Evolutionary conservation across 2,113 vertebrate species (phyloP).

Genomic region (Psammodynastes pulverulentus): DNA sequence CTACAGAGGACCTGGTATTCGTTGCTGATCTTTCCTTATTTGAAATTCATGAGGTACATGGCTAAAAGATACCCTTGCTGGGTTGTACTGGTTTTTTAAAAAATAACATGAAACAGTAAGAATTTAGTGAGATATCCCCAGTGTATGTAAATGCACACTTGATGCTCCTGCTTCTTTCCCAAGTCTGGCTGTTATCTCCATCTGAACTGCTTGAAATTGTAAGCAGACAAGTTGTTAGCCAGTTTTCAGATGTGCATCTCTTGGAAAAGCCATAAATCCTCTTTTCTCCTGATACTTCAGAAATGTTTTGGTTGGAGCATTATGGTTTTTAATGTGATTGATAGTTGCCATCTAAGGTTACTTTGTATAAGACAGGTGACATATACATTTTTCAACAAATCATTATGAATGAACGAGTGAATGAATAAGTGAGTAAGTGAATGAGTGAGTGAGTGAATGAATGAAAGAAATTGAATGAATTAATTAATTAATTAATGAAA

Average conservation of each 20-base stretch:
- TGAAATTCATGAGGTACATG: slow-evolving; percentile 83
- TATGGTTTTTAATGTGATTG: neutral
- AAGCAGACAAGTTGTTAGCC: neutral
- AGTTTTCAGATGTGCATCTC: neutral
- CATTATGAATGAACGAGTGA: neutral
- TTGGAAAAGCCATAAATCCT: neutral
- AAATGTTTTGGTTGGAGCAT: neutral
- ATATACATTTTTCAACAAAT: neutral
- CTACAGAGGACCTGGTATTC: slow-evolving; percentile 65
- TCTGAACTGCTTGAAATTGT: neutral
- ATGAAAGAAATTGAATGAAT: neutral
- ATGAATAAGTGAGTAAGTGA: neutral
- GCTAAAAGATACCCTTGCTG: neutral
- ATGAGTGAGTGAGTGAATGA: neutral
- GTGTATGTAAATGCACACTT: neutral
- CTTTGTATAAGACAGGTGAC: neutral
- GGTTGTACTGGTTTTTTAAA: neutral
- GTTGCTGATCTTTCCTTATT: slow-evolving; percentile 80
- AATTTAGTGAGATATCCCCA: neutral
- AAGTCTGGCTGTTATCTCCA: neutral
- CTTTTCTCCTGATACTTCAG: neutral
- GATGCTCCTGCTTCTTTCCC: neutral
- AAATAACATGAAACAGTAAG: neutral
- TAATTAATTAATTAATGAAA: neutral
- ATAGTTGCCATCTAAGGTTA: neutral